Conservation (phyloP, 2,797 vertebrate genomes). For the Chelon labrosus region DNA sequence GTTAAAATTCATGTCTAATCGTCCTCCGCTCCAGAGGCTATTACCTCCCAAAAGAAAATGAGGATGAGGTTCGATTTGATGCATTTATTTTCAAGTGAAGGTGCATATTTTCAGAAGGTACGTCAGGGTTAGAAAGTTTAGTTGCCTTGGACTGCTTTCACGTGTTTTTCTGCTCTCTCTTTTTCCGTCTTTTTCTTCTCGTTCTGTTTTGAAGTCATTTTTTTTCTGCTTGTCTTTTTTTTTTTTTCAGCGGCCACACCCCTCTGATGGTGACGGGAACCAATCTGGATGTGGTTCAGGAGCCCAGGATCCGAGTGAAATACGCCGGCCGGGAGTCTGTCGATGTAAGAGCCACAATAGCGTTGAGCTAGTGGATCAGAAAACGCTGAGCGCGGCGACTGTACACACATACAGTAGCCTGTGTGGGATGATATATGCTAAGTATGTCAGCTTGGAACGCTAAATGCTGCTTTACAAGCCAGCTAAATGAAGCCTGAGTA, state of each 20-base stretch:
- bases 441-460: constrained; percentile 30
- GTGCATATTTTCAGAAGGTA: constrained; percentile 36
- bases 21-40: constrained; percentile 58
- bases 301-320: constrained; percentile 95
- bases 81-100: constrained; percentile 37
- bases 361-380: background rate
- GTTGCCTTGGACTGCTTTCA: constrained; percentile 14
- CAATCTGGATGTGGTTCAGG: constrained; percentile 98
- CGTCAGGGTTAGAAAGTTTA: constrained; percentile 43
- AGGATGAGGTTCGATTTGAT: constrained; percentile 52
- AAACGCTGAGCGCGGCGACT: background rate
- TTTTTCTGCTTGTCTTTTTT: too few species aligned
- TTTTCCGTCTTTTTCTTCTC: background rate
- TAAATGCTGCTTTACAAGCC: constrained; percentile 34
- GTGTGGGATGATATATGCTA: constrained; percentile 18
- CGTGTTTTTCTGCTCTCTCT: background rate
- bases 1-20: constrained; percentile 74
- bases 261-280: constrained; percentile 94
- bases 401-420: background rate
- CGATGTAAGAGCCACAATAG: constrained; percentile 88
- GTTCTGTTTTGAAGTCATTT: background rate
- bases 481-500: constrained; percentile 44
- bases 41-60: constrained; percentile 65
- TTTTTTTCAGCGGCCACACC: constrained; percentile 90
- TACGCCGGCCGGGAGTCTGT: constrained; percentile 94